Evolutionary conservation across 2,888 invertebrate species (phyloP).

Genomic region (Amorpha juglandis): DNA sequence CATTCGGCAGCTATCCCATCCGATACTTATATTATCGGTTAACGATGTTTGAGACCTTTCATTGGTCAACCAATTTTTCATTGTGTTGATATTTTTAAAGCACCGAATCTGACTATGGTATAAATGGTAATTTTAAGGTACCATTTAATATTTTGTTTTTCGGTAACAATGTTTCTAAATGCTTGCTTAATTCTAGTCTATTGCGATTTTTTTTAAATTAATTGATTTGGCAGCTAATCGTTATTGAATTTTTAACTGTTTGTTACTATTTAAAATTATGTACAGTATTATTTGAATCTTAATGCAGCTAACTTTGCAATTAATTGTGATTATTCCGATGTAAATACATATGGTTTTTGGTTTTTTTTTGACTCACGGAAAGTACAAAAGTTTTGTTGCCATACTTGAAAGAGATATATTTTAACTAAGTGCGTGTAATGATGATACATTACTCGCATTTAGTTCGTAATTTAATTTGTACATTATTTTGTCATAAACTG

Average conservation of each 20-base stretch:
- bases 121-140: constrained; percentile 26
- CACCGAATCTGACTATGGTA: neutral
- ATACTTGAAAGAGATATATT: neutral
- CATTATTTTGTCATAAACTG: constrained; percentile 14
- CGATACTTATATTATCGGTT: too few species aligned
- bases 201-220: constrained; percentile 2
- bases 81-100: constrained; percentile 8
- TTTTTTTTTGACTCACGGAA: constrained; percentile 10
- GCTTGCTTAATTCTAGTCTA: constrained; percentile 19
- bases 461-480: neutral
- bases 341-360: constrained; percentile 1
- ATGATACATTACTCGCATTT: neutral
- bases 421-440: neutral
- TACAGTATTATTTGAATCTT: constrained; percentile 33
- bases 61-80: neutral
- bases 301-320: constrained; percentile 42
- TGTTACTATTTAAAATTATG: constrained; percentile 32
- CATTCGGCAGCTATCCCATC: too few species aligned
- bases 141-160: constrained; percentile 32
- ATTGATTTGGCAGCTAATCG: constrained; percentile 23
- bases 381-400: constrained; percentile 7
- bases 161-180: constrained; percentile 38
- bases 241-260: constrained; percentile 23
- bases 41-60: too few species aligned
- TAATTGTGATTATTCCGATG: constrained; percentile 7